These are phyloP conservation scores for Caretta caretta DNA, from an alignment of 2,113 vertebrate genomes.

Conservation along the genomic window DNA sequence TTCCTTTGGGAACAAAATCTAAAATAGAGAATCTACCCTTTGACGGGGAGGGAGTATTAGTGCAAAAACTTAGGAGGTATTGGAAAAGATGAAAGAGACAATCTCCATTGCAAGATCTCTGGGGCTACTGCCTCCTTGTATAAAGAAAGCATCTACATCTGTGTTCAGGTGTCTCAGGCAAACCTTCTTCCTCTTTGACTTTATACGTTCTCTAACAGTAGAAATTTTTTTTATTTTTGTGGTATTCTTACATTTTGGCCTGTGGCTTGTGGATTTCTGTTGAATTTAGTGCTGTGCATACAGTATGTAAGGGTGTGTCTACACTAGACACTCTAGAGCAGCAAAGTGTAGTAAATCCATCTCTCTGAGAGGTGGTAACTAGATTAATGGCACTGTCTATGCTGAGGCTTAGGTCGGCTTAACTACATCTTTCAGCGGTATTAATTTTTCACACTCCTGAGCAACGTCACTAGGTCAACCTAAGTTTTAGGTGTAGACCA, in stretches of 20 bases:
- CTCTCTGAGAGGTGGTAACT: background rate
- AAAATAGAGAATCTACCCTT: too few relatives aligned
- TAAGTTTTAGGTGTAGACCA: background rate
- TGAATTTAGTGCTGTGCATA: background rate
- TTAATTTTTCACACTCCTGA: background rate
- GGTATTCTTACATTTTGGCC: background rate
- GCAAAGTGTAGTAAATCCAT: background rate
- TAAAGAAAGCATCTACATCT: too few relatives aligned
- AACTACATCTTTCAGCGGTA: background rate
- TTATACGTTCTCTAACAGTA: background rate
- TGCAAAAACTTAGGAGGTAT: too few relatives aligned
- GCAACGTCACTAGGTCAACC: background rate
- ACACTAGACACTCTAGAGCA: background rate
- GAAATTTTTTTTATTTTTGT: background rate
- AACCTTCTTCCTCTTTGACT: too few relatives aligned
- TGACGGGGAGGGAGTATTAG: too few relatives aligned
- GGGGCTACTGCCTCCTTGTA: too few relatives aligned
- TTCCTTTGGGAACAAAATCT: too few relatives aligned
- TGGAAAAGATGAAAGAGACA: too few relatives aligned
- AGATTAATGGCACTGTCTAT: background rate
- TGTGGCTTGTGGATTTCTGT: background rate
- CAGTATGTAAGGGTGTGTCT: too few relatives aligned
- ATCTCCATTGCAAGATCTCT: too few relatives aligned
- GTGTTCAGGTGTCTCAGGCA: too few relatives aligned
- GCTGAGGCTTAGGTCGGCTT: background rate